Conservation (phyloP, 2,113 vertebrate species). For the Hippocampus mohnikei region DNA sequence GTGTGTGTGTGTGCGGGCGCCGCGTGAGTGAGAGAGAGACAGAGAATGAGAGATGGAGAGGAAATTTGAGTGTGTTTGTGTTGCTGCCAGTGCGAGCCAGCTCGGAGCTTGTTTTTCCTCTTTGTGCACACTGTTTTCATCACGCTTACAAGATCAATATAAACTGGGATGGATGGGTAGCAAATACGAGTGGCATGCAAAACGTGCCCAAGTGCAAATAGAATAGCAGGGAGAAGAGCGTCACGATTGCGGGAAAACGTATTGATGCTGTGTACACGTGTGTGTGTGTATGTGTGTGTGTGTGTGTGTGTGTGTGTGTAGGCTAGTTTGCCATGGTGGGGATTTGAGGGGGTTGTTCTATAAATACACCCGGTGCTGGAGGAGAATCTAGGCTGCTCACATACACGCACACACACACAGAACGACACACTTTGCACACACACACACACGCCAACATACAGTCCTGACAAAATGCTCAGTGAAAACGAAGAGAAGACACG, state of each 20-base stretch:
- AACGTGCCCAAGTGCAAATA: not conserved
- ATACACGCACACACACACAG: conserved; percentile 8
- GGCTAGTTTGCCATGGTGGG: conserved; percentile 51
- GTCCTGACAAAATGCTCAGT: conserved; percentile 18
- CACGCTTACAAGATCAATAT: conserved; percentile 10
- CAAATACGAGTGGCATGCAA: not conserved
- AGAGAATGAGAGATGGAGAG: conserved; percentile 20
- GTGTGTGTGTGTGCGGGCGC: conserved; percentile 12
- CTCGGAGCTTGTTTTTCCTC: conserved; percentile 41
- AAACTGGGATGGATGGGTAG: conserved; percentile 1
- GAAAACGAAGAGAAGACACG: conserved; percentile 15
- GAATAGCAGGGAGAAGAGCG: conserved; percentile 6
- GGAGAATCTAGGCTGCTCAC: conserved; percentile 64
- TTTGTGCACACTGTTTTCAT: conserved; percentile 5
- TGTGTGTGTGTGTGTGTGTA: conserved; percentile 37
- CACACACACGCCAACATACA: not conserved
- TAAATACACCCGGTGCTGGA: conserved; percentile 57
- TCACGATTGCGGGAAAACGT: conserved; percentile 39
- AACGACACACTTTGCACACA: not conserved
- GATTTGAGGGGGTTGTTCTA: conserved; percentile 66
- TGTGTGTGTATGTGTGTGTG: not conserved
- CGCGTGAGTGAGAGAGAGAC: not conserved
- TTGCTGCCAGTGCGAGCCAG: conserved; percentile 35
- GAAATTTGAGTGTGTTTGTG: conserved; percentile 17
- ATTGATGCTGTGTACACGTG: conserved; percentile 19